Evolutionary conservation across 2,113 vertebrate genomes (phyloP).

Genomic region (Sinosuthora webbiana): DNA sequence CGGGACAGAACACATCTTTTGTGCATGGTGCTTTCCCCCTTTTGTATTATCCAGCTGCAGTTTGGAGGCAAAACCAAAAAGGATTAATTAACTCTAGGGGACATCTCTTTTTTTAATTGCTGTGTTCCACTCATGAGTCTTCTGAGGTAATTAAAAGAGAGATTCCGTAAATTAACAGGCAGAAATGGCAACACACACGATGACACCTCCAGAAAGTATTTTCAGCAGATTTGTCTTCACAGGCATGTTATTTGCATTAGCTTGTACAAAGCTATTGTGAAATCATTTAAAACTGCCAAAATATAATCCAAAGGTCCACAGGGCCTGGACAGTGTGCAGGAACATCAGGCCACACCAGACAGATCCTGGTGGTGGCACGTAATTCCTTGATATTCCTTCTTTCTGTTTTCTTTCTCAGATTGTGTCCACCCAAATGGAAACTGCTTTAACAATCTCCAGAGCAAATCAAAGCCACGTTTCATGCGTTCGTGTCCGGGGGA

Average conservation of each 20-base stretch:
- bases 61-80: not conserved
- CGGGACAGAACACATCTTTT: not conserved
- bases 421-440: conserved; percentile 53
- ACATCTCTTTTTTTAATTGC: not conserved
- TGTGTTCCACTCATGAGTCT: not conserved
- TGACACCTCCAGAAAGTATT: not conserved
- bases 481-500: conserved; percentile 71
- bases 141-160: not conserved
- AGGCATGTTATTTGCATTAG: not conserved
- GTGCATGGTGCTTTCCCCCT: not conserved
- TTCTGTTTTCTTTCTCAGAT: conserved; percentile 54
- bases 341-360: not conserved
- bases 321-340: not conserved
- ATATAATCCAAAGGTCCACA: not conserved
- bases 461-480: conserved; percentile 36
- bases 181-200: not conserved
- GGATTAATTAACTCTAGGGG: not conserved
- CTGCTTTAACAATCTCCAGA: conserved; percentile 7
- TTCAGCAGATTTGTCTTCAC: not conserved
- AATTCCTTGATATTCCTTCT: not conserved
- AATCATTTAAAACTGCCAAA: not conserved
- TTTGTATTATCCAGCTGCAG: not conserved
- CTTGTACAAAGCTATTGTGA: not conserved
- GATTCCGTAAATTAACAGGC: not conserved
- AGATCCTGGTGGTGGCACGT: not conserved